Evolutionary conservation across 2,888 invertebrate genomes (phyloP).

Genomic region (Aleiodes alternator): DNA sequence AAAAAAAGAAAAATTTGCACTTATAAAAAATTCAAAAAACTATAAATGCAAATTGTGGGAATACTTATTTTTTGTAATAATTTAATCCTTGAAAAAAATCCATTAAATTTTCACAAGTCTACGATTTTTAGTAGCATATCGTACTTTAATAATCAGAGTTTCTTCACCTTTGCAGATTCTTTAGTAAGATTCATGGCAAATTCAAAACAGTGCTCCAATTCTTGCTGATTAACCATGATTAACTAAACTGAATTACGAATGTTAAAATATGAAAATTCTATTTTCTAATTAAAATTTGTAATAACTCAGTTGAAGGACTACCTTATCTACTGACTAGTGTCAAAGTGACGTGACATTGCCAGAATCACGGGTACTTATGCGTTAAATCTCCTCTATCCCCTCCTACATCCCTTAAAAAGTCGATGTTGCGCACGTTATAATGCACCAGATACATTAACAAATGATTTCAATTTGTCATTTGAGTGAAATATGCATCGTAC

Average conservation of each 20-base stretch:
- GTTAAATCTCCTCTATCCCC: neutral
- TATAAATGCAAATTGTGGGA: too few relatives aligned
- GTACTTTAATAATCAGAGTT: neutral
- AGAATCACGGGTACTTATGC: conserved; percentile 20
- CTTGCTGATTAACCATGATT: conserved; percentile 56
- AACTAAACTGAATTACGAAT: neutral
- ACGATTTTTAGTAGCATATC: too few relatives aligned
- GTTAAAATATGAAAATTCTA: conserved; percentile 3
- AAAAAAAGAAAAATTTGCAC: too few relatives aligned
- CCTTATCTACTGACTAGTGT: conserved; percentile 7
- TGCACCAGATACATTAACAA: neutral
- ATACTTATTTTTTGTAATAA: too few relatives aligned
- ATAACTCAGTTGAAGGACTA: neutral
- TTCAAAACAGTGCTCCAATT: conserved; percentile 65
- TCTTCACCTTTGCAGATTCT: conserved; percentile 67
- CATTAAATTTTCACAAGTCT: too few relatives aligned
- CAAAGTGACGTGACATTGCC: conserved; percentile 29
- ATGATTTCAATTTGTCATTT: conserved; percentile 19
- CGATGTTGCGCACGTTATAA: conserved; percentile 9
- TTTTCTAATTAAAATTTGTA: conserved; percentile 43
- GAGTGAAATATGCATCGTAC: neutral
- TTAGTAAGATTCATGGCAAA: conserved; percentile 65
- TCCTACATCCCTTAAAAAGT: conserved; percentile 15
- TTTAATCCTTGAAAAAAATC: too few relatives aligned
- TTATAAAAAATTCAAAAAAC: too few relatives aligned